phyloP scores from a whole-genome alignment of 2,113 vertebrate species.

The Struthidea cinerea region DNA sequence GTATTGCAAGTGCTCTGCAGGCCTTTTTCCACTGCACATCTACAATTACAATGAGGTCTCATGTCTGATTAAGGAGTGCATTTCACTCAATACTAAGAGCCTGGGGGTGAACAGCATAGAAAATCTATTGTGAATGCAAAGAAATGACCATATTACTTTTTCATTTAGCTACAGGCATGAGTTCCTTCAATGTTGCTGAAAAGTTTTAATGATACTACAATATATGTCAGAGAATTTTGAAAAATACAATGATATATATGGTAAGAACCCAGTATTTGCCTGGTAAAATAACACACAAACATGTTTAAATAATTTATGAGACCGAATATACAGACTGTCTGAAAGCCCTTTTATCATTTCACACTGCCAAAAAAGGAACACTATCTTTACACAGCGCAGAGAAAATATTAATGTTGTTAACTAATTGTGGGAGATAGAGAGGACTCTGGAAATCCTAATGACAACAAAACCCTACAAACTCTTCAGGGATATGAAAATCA shows the following conservation, averaged over 20 bases:
- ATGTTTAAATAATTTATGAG: background rate
- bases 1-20: background rate
- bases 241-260: background rate
- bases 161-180: slow-evolving; percentile 11
- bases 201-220: background rate
- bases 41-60: slow-evolving; percentile 15
- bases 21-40: background rate
- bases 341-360: slow-evolving; percentile 4
- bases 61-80: background rate
- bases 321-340: background rate
- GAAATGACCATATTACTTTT: slow-evolving; percentile 3
- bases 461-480: background rate
- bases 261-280: background rate
- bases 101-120: background rate
- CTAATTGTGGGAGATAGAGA: background rate
- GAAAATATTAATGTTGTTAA: background rate
- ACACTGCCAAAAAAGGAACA: background rate
- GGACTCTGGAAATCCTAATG: background rate
- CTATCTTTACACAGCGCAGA: background rate
- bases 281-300: background rate
- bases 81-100: slow-evolving; percentile 12
- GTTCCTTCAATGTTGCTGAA: background rate
- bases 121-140: slow-evolving; percentile 6
- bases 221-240: background rate
- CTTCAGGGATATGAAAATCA: background rate